phyloP scores from a whole-genome alignment of 2,113 vertebrate genomes.

The Cyanoderma ruficeps region DNA sequence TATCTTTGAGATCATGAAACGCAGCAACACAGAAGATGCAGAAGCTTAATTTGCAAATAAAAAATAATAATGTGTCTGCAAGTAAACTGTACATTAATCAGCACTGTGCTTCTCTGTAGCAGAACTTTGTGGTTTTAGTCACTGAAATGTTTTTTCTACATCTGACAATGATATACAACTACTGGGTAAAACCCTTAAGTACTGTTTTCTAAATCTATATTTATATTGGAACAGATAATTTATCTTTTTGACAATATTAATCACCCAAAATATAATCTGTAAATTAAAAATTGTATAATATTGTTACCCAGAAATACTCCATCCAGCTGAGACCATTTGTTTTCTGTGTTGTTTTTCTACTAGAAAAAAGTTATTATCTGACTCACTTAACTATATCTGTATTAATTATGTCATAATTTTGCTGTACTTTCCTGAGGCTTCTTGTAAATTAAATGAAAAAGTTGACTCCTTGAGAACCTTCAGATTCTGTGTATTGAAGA shows the following conservation, averaged over 20 bases:
- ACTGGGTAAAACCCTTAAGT: constrained; percentile 29
- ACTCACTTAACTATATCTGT: constrained; percentile 15
- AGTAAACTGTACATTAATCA: background rate
- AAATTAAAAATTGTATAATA: constrained; percentile 55
- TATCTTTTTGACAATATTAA: constrained; percentile 67
- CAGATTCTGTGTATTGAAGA: background rate
- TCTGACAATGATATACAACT: constrained; percentile 56
- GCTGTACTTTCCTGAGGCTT: background rate
- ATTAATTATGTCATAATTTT: constrained; percentile 36
- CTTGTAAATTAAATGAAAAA: background rate
- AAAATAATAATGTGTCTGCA: background rate
- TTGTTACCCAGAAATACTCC: constrained; percentile 14
- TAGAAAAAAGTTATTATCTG: background rate
- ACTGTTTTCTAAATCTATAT: constrained; percentile 46
- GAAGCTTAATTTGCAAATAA: constrained; percentile 18
- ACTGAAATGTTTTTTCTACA: background rate
- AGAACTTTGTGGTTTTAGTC: background rate
- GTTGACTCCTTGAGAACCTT: background rate
- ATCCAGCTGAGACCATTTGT: constrained; percentile 42
- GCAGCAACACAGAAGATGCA: background rate
- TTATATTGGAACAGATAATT: constrained; percentile 43
- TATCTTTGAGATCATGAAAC: background rate
- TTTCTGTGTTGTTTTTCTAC: constrained; percentile 17
- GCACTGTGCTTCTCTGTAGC: background rate
- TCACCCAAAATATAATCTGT: constrained; percentile 33